Percentiles rank a stretch among this genome's conserved stretches.
Evolutionary conservation across 1,140 invertebrate genomes (phyloP).

Genomic region (Pantala flavescens): DNA sequence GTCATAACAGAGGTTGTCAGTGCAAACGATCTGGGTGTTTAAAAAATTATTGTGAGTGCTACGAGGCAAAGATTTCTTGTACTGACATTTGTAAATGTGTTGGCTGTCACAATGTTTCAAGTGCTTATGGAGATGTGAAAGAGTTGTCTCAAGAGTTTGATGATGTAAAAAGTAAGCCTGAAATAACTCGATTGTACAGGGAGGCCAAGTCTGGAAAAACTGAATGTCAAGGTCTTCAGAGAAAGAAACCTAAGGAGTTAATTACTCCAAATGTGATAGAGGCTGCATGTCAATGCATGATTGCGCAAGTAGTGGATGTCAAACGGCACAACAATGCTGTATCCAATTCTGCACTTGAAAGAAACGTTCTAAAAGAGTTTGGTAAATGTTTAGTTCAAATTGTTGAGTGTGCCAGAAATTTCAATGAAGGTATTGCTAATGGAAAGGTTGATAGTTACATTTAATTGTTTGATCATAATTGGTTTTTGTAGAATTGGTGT

Average conservation of each 20-base stretch:
- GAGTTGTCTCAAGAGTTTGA: neutral
- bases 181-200: neutral
- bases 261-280: conserved; percentile 90
- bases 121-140: neutral
- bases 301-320: conserved; percentile 76
- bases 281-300: conserved; percentile 87
- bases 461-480: neutral
- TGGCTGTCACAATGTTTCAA: neutral
- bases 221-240: neutral
- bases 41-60: conserved; percentile 67
- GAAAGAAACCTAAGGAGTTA: conserved; percentile 73
- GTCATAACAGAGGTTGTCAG: conserved; percentile 62
- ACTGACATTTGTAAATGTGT: conserved; percentile 11
- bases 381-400: conserved; percentile 88
- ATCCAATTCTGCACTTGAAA: conserved; percentile 64
- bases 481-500: neutral
- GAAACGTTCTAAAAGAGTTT: conserved; percentile 86
- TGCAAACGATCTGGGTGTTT: conserved; percentile 58
- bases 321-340: conserved; percentile 53
- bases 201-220: neutral
- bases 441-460: neutral
- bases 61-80: conserved; percentile 61
- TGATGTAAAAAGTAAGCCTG: neutral
- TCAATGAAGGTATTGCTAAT: conserved; percentile 31
- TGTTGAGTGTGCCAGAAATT: conserved; percentile 62